Conservation (phyloP, 2,888 invertebrate genomes). For the Amblyjoppa fuscipennis region DNA sequence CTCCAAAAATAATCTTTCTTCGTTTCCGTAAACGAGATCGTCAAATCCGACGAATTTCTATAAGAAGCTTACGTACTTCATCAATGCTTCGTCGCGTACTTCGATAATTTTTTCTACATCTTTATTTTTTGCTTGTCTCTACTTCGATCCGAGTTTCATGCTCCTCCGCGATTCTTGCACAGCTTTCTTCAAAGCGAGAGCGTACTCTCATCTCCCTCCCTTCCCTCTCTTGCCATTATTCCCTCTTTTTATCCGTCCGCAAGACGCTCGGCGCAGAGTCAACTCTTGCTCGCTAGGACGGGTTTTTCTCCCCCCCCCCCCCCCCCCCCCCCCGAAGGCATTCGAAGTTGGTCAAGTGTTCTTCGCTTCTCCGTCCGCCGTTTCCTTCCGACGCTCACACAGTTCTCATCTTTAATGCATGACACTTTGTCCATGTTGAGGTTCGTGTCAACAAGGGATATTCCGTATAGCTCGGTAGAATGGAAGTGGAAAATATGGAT, state of each 20-base stretch:
- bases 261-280: slow-evolving; percentile 16
- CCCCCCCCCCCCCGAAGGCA: slow-evolving; percentile 35
- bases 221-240: slow-evolving; percentile 12
- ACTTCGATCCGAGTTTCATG: neutral
- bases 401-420: slow-evolving; percentile 70
- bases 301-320: neutral
- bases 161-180: slow-evolving; percentile 15
- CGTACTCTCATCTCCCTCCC: neutral
- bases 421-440: slow-evolving; percentile 52
- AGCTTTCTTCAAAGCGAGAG: neutral
- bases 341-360: slow-evolving; percentile 68
- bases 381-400: slow-evolving; percentile 21
- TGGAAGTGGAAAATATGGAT: slow-evolving; percentile 61
- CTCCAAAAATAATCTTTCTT: too few relatives aligned
- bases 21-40: too few relatives aligned
- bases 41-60: neutral
- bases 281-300: slow-evolving; percentile 24
- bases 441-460: slow-evolving; percentile 66
- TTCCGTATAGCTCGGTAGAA: slow-evolving; percentile 41
- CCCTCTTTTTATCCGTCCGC: slow-evolving; percentile 35
- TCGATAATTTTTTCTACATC: neutral
- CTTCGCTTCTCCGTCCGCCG: slow-evolving; percentile 27
- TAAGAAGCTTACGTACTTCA: neutral
- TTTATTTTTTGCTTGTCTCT: neutral
- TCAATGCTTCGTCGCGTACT: neutral